phyloP scores from a whole-genome alignment of 1,140 invertebrate species.

The Charaxes varanes region DNA sequence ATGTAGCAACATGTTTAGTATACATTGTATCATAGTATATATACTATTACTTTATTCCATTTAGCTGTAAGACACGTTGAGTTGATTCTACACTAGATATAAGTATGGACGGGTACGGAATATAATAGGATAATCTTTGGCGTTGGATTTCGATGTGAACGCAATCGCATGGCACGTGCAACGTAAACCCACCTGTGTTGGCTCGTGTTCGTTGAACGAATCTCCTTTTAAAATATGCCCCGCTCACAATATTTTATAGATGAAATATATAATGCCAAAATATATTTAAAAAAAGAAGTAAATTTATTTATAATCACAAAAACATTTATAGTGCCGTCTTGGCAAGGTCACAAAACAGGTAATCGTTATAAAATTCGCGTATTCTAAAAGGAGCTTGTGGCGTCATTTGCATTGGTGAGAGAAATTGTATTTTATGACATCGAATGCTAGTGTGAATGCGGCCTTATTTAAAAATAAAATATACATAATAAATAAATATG shows the following conservation, averaged over 20 bases:
- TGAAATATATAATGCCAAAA: conserved; percentile 10
- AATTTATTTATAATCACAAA: conserved; percentile 28
- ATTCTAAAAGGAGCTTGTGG: conserved; percentile 52
- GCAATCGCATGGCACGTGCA: too few relatives aligned
- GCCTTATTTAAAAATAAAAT: conserved; percentile 52
- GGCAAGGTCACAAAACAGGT: conserved; percentile 47
- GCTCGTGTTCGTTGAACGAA: conserved; percentile 25
- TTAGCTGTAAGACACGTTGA: conserved; percentile 59
- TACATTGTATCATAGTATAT: conserved; percentile 27
- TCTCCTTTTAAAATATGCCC: conserved; percentile 53
- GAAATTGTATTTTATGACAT: conserved; percentile 43
- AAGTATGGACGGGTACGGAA: conserved; percentile 44
- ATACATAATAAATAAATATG: conserved; percentile 29
- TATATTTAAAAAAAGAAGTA: conserved; percentile 12
- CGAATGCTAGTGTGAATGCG: conserved; percentile 62
- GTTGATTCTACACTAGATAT: conserved; percentile 38
- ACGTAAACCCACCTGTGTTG: too few relatives aligned
- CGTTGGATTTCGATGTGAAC: too few relatives aligned
- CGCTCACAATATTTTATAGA: conserved; percentile 11
- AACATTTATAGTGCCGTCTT: conserved; percentile 17
- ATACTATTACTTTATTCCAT: conserved; percentile 60
- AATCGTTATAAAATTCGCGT: conserved; percentile 25
- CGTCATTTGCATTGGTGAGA: conserved; percentile 56
- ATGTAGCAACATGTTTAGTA: conserved; percentile 44
- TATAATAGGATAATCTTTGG: conserved; percentile 27